Evolutionary conservation across 2,113 vertebrate genomes (phyloP).

Genomic region (Chloropsis cyanopogon): DNA sequence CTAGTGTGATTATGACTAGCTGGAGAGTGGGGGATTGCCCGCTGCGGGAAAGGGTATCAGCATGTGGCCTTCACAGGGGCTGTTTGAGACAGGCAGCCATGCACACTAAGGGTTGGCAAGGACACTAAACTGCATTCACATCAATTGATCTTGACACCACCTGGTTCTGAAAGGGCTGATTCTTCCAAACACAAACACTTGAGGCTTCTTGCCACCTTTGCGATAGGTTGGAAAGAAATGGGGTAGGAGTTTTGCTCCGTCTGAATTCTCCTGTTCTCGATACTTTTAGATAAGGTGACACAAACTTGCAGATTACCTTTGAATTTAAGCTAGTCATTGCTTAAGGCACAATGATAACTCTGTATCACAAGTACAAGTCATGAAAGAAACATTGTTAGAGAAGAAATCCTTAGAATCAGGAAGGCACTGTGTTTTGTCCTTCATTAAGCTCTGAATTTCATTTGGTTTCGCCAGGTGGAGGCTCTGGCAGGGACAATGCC

Average conservation of each 20-base stretch:
- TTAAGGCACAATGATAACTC: not conserved
- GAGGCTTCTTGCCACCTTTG: fast-evolving
- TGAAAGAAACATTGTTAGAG: not conserved
- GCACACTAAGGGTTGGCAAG: not conserved
- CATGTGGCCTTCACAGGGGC: not conserved
- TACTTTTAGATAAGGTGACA: not conserved
- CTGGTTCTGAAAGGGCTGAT: not conserved
- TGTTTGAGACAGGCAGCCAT: not conserved
- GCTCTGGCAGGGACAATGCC: not conserved
- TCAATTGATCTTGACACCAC: not conserved
- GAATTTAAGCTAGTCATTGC: not conserved
- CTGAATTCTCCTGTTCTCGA: not conserved
- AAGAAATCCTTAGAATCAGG: not conserved
- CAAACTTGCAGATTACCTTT: not conserved
- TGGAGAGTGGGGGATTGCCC: not conserved
- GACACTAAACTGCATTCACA: not conserved
- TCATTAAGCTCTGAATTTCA: not conserved
- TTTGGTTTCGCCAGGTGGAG: not conserved
- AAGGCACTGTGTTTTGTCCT: not conserved
- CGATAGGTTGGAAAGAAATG: fast-evolving
- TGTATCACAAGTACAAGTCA: not conserved
- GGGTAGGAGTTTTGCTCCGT: not conserved
- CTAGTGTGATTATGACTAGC: not conserved
- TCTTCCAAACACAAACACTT: not conserved
- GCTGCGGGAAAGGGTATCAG: not conserved